These are phyloP conservation scores for Anguilla anguilla DNA, from an alignment of 2,797 vertebrate genomes.

Conservation along the genomic window DNA sequence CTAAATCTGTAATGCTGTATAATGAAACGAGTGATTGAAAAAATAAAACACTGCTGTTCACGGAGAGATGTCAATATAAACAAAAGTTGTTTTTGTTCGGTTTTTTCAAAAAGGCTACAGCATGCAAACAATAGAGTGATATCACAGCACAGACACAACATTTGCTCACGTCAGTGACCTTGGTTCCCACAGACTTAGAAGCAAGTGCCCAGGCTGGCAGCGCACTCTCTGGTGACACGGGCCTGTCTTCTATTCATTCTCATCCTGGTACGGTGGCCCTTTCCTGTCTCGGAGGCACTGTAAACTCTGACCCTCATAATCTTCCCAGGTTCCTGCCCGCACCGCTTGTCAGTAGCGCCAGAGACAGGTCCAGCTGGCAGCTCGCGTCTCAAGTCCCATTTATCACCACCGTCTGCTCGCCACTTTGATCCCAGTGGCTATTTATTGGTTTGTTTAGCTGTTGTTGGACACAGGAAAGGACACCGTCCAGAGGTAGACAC, in stretches of 20 bases:
- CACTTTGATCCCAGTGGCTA: slow-evolving; percentile 50
- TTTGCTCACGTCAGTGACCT: slow-evolving; percentile 64
- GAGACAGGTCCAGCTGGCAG: slow-evolving; percentile 46
- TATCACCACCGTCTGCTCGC: slow-evolving; percentile 49
- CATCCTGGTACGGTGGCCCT: slow-evolving; percentile 47
- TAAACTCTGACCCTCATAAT: slow-evolving; percentile 61
- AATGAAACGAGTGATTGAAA: background rate
- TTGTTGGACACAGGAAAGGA: slow-evolving; percentile 39
- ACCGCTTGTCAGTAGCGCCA: slow-evolving; percentile 57
- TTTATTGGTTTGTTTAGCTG: slow-evolving; percentile 53
- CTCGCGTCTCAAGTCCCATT: slow-evolving; percentile 40
- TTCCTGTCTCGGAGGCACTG: slow-evolving; percentile 20
- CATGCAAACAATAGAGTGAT: slow-evolving; percentile 73
- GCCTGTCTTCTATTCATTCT: slow-evolving; percentile 47
- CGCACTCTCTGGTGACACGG: background rate
- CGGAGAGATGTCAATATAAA: background rate
- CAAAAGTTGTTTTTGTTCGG: background rate
- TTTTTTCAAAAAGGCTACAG: slow-evolving; percentile 49
- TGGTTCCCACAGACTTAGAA: slow-evolving; percentile 70
- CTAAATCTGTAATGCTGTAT: background rate
- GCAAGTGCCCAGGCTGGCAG: slow-evolving; percentile 16
- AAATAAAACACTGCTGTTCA: background rate
- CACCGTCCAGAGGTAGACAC: slow-evolving; percentile 24
- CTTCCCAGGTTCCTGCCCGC: slow-evolving; percentile 66
- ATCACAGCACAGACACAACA: slow-evolving; percentile 51